Base-by-base conservation (phyloP, 2,797 vertebrate genomes). In the Columba guinea region DNA sequence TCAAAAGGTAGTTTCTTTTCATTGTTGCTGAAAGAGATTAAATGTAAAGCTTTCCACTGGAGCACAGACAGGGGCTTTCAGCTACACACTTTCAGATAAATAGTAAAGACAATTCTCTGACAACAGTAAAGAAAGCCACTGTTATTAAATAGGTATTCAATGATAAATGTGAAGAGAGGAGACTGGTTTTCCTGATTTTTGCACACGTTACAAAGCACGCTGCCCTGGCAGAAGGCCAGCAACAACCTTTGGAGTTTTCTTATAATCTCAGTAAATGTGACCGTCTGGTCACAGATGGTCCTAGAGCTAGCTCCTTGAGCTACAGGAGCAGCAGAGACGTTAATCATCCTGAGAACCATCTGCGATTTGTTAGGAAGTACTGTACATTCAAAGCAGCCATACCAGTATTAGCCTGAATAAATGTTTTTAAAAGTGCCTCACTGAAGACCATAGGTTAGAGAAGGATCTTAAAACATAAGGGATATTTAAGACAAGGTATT, bases 311-410 rank as follows among this genome's bases (percentile, higher is more conserved):
- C 34, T 35, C 52, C 23, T 77, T 56, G n/a, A 81, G 44, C 49
- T 67, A n/a, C 32, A 75, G 23, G 65, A 24, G 26, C n/a, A 78
- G 7, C 14, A 8, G 0, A 46, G 28, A 13, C 1, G 0, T n/a
- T 60, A 80, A 65, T 44, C 26, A 44, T 30, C 28, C 39, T 64
- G 26, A 67, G 35, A 84, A 69, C 34, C 44, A 87, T 34, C 84
- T 89, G 52, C 52, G 48, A 14, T 19, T 39, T 17, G 0, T 48
- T 79, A 58, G 30, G 34, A 78, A 84, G 35, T 44, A 34, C 32
- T 67, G 24, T 41, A 74, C 49, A 35, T 69, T 52, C 52, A 79
- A 89, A 79, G 74, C 48, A 84, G 35, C 24, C 48, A 13, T 13
- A 64, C 9, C 5, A 67, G 32, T 15, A 46, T 44, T 49, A 51